Conservation (phyloP, 1,140 invertebrate genomes). For the Chlorops oryzae region DNA sequence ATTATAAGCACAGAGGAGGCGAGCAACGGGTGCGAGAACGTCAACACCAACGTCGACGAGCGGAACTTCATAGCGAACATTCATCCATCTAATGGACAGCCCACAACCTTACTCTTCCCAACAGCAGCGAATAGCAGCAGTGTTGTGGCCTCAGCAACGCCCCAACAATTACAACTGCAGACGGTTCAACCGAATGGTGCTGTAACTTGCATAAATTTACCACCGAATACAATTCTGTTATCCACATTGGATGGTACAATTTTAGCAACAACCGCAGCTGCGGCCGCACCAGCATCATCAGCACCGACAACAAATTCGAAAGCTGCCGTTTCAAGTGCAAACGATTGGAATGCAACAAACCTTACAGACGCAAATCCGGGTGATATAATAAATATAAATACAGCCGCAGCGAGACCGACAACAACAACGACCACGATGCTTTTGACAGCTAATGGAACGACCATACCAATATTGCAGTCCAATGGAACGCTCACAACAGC, state of each 20-base stretch:
- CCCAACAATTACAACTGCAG: conserved; percentile 31
- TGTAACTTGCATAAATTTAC: conserved; percentile 41
- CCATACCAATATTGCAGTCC: conserved; percentile 33
- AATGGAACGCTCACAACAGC: conserved; percentile 14
- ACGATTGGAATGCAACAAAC: too few species aligned
- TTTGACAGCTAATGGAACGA: conserved; percentile 36
- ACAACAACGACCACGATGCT: conserved; percentile 20
- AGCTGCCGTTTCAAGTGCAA: too few species aligned
- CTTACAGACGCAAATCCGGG: too few species aligned
- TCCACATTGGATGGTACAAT: conserved; percentile 40
- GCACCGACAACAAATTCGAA: conserved; percentile 18
- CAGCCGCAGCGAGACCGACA: conserved; percentile 16
- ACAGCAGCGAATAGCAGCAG: conserved; percentile 1
- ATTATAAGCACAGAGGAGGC: conserved; percentile 16
- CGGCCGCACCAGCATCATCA: conserved; percentile 24
- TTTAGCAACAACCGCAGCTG: conserved; percentile 25
- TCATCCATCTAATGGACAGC: too few species aligned
- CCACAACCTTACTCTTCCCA: too few species aligned
- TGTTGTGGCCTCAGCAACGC: too few species aligned
- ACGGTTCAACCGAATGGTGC: conserved; percentile 40
- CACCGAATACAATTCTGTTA: conserved; percentile 38
- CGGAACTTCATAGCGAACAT: conserved; percentile 11
- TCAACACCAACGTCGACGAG: conserved; percentile 12
- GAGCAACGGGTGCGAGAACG: conserved; percentile 1
- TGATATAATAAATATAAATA: conserved; percentile 35